Evolutionary conservation across 1,140 invertebrate species (phyloP).

Genomic region (Trissolcus basalis): DNA sequence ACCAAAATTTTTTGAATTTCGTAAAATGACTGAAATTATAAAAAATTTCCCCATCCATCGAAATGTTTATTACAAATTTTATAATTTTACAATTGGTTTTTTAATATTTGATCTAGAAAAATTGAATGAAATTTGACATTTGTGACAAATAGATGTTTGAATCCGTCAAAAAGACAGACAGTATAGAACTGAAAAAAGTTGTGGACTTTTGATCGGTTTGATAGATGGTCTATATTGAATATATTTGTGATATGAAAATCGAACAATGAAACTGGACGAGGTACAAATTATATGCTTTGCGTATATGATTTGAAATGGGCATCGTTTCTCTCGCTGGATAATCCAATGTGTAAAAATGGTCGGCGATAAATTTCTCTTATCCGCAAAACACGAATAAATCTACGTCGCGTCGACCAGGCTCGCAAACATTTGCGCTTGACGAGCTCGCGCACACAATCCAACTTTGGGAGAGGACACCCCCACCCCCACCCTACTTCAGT

Average conservation of each 20-base stretch:
- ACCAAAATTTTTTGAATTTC: too few species aligned
- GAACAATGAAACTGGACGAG: neutral
- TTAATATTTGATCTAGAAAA: too few species aligned
- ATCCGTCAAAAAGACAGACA: too few species aligned
- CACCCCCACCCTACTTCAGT: neutral
- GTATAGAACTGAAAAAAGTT: too few species aligned
- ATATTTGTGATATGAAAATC: neutral
- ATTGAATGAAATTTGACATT: too few species aligned
- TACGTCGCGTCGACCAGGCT: constrained; percentile 54
- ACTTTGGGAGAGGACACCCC: neutral
- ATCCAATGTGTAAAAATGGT: constrained; percentile 63
- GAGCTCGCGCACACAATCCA: constrained; percentile 38
- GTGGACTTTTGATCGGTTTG: too few species aligned
- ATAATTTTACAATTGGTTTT: too few species aligned
- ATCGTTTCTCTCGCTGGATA: constrained; percentile 49
- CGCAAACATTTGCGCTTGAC: constrained; percentile 59
- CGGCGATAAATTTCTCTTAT: constrained; percentile 62
- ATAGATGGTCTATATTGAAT: neutral
- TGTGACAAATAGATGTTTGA: too few species aligned
- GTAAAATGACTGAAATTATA: too few species aligned
- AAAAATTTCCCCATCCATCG: too few species aligned
- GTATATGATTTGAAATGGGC: constrained; percentile 55
- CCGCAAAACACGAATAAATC: constrained; percentile 62
- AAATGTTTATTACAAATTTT: too few species aligned
- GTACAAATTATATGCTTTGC: constrained; percentile 26